Percentiles rank a stretch among this genome's conserved stretches.
Evolutionary conservation across 2,888 invertebrate genomes (phyloP).

Genomic region (Notocelia uddmanniana): DNA sequence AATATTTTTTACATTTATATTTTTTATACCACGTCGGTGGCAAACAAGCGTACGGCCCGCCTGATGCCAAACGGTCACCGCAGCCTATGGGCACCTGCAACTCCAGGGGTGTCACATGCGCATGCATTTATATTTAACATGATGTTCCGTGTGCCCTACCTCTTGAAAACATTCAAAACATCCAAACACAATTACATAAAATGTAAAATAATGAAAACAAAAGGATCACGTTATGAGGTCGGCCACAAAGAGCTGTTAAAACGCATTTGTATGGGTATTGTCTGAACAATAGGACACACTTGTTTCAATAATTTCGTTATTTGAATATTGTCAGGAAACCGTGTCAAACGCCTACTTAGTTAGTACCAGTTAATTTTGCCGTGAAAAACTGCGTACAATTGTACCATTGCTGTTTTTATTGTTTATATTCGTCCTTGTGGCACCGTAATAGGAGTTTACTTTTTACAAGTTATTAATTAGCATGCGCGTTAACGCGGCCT

Average conservation of each 20-base stretch:
- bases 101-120: too few relatives aligned
- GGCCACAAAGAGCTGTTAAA: conserved; percentile 8
- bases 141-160: too few relatives aligned
- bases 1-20: too few relatives aligned
- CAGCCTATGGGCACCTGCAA: too few relatives aligned
- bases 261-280: neutral
- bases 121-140: too few relatives aligned
- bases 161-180: too few relatives aligned
- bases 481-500: too few relatives aligned
- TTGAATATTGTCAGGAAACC: neutral
- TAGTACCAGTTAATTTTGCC: neutral
- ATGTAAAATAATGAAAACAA: conserved; percentile 14
- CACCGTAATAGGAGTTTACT: neutral
- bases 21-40: too few relatives aligned
- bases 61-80: too few relatives aligned
- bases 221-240: conserved; percentile 8
- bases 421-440: too few relatives aligned
- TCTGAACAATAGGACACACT: conserved; percentile 21
- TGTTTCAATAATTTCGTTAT: conserved; percentile 18
- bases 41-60: too few relatives aligned
- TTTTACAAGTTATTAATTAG: too few relatives aligned
- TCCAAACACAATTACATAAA: neutral
- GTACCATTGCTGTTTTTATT: neutral
- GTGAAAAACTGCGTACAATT: neutral
- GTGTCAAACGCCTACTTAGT: conserved; percentile 7